Conservation (phyloP, 2,113 vertebrate species). For the Gobiocypris rarus region DNA sequence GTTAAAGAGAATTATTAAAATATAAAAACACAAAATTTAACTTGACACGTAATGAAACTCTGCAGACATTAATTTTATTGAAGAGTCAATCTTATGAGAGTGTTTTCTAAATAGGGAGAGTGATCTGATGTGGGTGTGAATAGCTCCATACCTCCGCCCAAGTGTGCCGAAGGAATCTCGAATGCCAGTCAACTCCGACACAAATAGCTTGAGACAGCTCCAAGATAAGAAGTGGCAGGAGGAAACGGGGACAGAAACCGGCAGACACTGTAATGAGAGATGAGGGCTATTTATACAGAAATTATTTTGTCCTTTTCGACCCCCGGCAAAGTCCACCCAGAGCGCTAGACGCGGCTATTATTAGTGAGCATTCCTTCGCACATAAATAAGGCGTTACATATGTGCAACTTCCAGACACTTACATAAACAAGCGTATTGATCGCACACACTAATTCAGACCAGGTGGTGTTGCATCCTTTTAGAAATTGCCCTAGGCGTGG, state of each 20-base stretch:
- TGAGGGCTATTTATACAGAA: slow-evolving; percentile 73
- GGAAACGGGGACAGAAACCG: slow-evolving; percentile 44
- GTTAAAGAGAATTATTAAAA: background rate
- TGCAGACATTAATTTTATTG: background rate
- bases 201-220: slow-evolving; percentile 44
- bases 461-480: background rate
- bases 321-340: slow-evolving; percentile 52
- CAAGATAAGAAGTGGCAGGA: slow-evolving; percentile 54
- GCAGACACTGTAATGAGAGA: slow-evolving; percentile 70
- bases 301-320: slow-evolving; percentile 62
- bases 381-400: slow-evolving; percentile 63
- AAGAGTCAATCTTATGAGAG: background rate
- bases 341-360: slow-evolving; percentile 64
- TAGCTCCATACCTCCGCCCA: background rate
- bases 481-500: slow-evolving; percentile 1
- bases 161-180: slow-evolving; percentile 33
- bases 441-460: background rate
- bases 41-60: background rate
- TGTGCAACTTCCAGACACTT: slow-evolving; percentile 53
- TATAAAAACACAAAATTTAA: background rate
- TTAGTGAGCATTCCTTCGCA: slow-evolving; percentile 60
- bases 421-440: slow-evolving; percentile 41
- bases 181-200: slow-evolving; percentile 30
- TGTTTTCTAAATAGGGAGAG: background rate
- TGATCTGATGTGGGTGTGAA: slow-evolving; percentile 19